phyloP scores from a whole-genome alignment of 2,888 invertebrate species.

The Syritta pipiens region DNA sequence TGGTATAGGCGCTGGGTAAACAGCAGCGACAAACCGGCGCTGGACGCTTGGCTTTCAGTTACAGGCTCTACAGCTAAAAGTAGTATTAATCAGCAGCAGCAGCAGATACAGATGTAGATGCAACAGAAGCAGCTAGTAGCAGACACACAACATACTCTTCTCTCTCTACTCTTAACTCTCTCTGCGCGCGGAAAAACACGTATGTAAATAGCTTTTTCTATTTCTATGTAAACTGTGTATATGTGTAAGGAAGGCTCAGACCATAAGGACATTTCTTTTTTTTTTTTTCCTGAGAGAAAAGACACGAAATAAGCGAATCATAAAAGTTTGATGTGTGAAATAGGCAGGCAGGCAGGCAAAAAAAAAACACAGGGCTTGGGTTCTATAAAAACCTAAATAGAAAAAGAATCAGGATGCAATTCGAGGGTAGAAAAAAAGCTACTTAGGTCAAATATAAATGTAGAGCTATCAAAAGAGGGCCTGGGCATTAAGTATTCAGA shows the following conservation, averaged over 20 bases:
- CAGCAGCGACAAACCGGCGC: constrained; percentile 54
- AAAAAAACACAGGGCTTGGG: too few relatives aligned
- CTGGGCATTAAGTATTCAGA: too few relatives aligned
- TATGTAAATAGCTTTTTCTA: constrained; percentile 70
- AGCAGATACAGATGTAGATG: constrained; percentile 16
- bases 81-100: constrained; percentile 42
- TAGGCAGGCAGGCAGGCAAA: too few relatives aligned
- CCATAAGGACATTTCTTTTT: constrained; percentile 40
- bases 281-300: background rate
- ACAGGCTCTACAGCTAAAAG: constrained; percentile 58
- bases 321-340: too few relatives aligned
- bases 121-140: background rate
- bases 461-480: too few relatives aligned
- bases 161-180: constrained; percentile 22
- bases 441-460: too few relatives aligned
- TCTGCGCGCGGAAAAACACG: constrained; percentile 40
- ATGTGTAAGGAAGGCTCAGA: constrained; percentile 47
- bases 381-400: too few relatives aligned
- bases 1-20: constrained; percentile 52
- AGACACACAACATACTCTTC: constrained; percentile 15
- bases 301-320: too few relatives aligned
- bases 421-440: too few relatives aligned
- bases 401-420: too few relatives aligned
- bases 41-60: constrained; percentile 64
- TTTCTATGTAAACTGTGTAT: constrained; percentile 65